phyloP scores from a whole-genome alignment of 2,888 invertebrate genomes.

The Melitaea athalia region DNA sequence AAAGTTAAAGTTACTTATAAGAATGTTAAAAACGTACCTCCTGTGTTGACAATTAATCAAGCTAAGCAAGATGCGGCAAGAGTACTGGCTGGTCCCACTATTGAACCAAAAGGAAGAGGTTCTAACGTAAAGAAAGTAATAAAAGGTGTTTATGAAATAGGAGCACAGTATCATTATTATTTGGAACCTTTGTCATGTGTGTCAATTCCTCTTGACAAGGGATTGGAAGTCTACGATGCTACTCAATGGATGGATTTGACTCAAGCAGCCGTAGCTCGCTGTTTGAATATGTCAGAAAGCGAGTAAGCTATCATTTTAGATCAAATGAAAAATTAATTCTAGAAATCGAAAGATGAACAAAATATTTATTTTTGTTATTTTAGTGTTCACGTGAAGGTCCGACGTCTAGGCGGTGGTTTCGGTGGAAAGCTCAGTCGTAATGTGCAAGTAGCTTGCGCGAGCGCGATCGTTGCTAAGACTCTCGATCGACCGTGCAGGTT shows the following conservation, averaged over 20 bases:
- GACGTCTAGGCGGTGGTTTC: conserved; percentile 85
- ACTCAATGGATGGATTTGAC: conserved; percentile 85
- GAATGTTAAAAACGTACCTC: conserved; percentile 54
- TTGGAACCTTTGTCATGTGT: conserved; percentile 87
- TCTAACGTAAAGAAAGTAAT: conserved; percentile 66
- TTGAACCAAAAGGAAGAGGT: conserved; percentile 60
- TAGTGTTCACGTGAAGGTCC: conserved; percentile 83
- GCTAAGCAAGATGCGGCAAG: conserved; percentile 50
- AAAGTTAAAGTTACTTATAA: conserved; percentile 83
- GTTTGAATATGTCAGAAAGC: conserved; percentile 80
- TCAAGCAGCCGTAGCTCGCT: conserved; percentile 81
- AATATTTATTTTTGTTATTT: conserved; percentile 30
- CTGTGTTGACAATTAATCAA: conserved; percentile 65
- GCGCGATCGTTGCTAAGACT: conserved; percentile 83
- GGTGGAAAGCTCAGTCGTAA: conserved; percentile 85
- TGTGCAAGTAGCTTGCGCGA: conserved; percentile 79
- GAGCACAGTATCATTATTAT: conserved; percentile 88
- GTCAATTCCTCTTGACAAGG: conserved; percentile 86
- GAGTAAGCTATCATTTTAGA: conserved; percentile 66
- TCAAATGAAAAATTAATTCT: no score
- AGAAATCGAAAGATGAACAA: no score
- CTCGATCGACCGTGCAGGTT: conserved; percentile 83
- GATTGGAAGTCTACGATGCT: conserved; percentile 84
- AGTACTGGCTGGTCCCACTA: conserved; percentile 50
- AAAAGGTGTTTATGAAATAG: conserved; percentile 80